These are phyloP conservation scores for Dryoscopus gambensis DNA, from an alignment of 2,113 vertebrate species.

Conservation along the genomic window DNA sequence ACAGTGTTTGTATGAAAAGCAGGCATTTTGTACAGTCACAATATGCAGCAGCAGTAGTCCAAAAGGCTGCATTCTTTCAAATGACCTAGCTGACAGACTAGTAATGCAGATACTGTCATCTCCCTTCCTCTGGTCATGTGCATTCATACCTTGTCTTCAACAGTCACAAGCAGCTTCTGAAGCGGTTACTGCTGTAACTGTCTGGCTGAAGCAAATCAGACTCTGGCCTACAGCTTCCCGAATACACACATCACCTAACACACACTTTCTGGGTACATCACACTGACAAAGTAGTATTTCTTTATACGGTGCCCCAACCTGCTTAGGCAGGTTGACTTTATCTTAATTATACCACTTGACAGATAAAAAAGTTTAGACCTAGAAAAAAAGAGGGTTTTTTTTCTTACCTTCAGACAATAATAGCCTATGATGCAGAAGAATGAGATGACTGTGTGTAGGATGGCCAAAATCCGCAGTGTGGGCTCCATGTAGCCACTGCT, in stretches of 20 bases:
- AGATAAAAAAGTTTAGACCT: not conserved
- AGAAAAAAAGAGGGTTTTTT: not conserved
- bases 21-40: not conserved
- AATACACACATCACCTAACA: not conserved
- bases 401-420: constrained; percentile 90
- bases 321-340: not conserved
- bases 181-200: not conserved
- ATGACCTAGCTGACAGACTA: not conserved
- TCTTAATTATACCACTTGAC: not conserved
- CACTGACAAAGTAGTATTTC: not conserved
- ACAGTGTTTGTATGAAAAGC: not conserved
- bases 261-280: not conserved
- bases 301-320: not conserved
- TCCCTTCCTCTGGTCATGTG: not conserved
- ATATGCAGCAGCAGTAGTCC: not conserved
- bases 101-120: not conserved
- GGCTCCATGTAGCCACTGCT: constrained; percentile 98
- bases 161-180: not conserved
- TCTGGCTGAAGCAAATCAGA: not conserved
- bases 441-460: constrained; percentile 93
- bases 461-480: constrained; percentile 85
- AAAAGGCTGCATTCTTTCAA: not conserved
- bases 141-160: not conserved
- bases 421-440: constrained; percentile 99
- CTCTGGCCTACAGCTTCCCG: not conserved